Evolutionary conservation across 2,888 invertebrate species (phyloP).

Genomic region (Celastrina argiolus): DNA sequence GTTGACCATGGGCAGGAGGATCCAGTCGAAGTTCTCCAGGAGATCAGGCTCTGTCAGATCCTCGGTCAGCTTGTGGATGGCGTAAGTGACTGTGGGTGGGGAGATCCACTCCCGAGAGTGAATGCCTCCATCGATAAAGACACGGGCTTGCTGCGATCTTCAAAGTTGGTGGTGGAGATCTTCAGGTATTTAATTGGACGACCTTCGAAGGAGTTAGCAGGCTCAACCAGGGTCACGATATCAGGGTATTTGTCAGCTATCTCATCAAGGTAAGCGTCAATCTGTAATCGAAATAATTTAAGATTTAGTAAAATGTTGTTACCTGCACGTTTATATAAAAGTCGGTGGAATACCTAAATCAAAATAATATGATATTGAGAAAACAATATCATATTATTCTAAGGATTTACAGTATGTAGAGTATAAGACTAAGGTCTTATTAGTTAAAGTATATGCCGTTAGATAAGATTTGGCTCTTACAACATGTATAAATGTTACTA

Average conservation of each 20-base stretch:
- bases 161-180: slow-evolving; percentile 73
- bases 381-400: too few relatives aligned
- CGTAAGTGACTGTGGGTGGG: slow-evolving; percentile 80
- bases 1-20: slow-evolving; percentile 81
- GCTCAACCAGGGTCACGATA: slow-evolving; percentile 48
- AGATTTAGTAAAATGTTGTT: too few relatives aligned
- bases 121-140: slow-evolving; percentile 79
- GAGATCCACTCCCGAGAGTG: slow-evolving; percentile 85
- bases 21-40: slow-evolving; percentile 80
- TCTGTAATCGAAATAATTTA: too few relatives aligned
- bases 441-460: too few relatives aligned
- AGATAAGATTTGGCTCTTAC: too few relatives aligned
- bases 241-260: slow-evolving; percentile 49
- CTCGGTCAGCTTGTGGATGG: slow-evolving; percentile 80
- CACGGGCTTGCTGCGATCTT: slow-evolving; percentile 62
- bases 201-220: slow-evolving; percentile 76
- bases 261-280: slow-evolving; percentile 52
- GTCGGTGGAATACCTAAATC: too few relatives aligned
- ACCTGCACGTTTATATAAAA: too few relatives aligned
- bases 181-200: slow-evolving; percentile 76
- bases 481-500: too few relatives aligned
- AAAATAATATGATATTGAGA: too few relatives aligned
- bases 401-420: too few relatives aligned
- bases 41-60: slow-evolving; percentile 74
- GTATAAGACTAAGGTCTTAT: too few relatives aligned